Conservation (phyloP, 2,888 invertebrate genomes). For the Polydrusus tereticollis region DNA sequence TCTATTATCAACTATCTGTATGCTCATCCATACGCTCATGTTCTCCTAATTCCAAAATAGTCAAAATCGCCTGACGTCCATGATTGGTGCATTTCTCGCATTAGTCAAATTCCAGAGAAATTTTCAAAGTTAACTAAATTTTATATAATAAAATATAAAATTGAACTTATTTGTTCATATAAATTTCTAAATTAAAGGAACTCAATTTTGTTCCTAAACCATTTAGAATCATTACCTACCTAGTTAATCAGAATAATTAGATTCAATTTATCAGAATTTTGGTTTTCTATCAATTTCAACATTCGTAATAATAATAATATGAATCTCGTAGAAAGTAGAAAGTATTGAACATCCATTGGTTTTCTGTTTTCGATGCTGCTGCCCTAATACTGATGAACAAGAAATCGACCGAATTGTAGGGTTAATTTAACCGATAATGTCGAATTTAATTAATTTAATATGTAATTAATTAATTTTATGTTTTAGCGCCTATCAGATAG, state of each 20-base stretch:
- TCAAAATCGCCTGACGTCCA: constrained; percentile 43
- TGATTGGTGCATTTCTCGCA: constrained; percentile 30
- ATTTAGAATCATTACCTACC: not conserved
- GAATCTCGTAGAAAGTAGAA: not conserved
- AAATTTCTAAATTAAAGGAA: not conserved
- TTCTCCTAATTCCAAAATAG: constrained; percentile 37
- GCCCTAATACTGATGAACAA: constrained; percentile 20
- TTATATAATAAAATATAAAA: no score
- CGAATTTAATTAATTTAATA: no score
- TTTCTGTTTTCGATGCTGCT: not conserved
- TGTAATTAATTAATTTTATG: no score
- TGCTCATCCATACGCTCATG: constrained; percentile 17
- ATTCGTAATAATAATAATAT: not conserved
- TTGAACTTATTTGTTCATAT: no score
- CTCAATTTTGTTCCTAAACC: not conserved
- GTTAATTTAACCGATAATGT: constrained; percentile 8
- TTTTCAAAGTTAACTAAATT: not conserved
- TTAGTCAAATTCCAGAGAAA: constrained; percentile 30
- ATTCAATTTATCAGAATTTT: no score
- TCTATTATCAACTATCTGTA: no score
- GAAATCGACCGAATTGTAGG: constrained; percentile 38
- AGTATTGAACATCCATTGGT: constrained; percentile 16
- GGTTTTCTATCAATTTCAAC: no score
- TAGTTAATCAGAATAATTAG: no score
- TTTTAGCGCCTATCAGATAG: no score